Base-by-base conservation (phyloP, 2,888 invertebrate genomes). In the Pelosia muscerda region DNA sequence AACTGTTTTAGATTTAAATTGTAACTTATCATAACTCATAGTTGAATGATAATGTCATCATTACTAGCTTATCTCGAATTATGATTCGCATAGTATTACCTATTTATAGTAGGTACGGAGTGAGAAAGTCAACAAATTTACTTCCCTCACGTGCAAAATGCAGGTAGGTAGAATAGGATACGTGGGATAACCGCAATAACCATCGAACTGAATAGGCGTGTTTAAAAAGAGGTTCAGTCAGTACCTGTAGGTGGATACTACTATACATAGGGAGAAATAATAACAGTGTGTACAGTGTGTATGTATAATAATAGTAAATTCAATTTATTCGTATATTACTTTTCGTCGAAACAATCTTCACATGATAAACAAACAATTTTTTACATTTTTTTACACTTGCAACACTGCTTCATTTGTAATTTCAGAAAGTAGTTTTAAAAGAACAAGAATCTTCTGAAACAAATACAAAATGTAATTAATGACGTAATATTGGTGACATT, bases 401-500 rank as follows among this genome's bases (percentile, higher is more conserved):
- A 64, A 77, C 71, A 76, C 75, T 74, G 68, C 63, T 70, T 54
- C 19, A 23, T 25, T 65, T 71, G 68, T 66, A 56, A 49, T 49
- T 56, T 58, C 23, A 13, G 23, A 23, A 28, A 70, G 57, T 34
- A 53, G 54, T 63, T 68, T 88, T 83, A 94, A 83, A 94, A 94
- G 84, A 94, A 93, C 68, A 93, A 84, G 81, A 89, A 94, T 86
- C 91, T 94, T 76, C 94, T 94, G 94, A 58, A 62, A 71, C 26
- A 57, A 60, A 59, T 25, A 61, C 5, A 25, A 6, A 15, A 23
- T n/a, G n/a, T 53, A 49, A 15, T 38, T 28, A 49, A 58, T 60
- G 38, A 23, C 10, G 25, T 53, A 53, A 55, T 5, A 11, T 22
- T 23, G 22, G 15, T 28, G 13, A 28, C 28, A 28, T 19, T 19